phyloP scores from a whole-genome alignment of 2,888 invertebrate genomes.

The Drosophila prostipennis region DNA sequence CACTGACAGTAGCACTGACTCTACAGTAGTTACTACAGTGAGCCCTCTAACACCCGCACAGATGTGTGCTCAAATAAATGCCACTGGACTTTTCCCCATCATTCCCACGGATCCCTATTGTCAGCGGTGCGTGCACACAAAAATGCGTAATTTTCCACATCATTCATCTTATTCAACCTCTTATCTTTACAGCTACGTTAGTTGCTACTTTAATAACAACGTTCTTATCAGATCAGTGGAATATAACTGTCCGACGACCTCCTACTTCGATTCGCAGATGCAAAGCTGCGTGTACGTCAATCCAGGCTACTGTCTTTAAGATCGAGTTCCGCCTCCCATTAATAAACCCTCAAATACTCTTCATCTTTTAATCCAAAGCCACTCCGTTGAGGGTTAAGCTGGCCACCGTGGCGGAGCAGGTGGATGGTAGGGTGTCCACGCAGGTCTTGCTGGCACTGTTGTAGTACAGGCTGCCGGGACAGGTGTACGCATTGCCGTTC shows the following conservation, averaged over 20 bases:
- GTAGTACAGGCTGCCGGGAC: constrained; percentile 71
- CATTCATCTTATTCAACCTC: not conserved
- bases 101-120: constrained; percentile 74
- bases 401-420: constrained; percentile 49
- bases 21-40: not conserved
- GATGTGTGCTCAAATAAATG: constrained; percentile 56
- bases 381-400: constrained; percentile 55
- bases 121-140: constrained; percentile 60
- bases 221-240: constrained; percentile 58
- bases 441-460: constrained; percentile 57
- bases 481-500: constrained; percentile 67
- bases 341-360: constrained; percentile 31
- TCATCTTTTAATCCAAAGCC: constrained; percentile 14
- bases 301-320: constrained; percentile 64
- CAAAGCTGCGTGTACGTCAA: constrained; percentile 63
- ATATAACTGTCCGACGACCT: constrained; percentile 54
- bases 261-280: constrained; percentile 62
- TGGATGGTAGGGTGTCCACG: constrained; percentile 50
- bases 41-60: constrained; percentile 55
- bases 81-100: constrained; percentile 71
- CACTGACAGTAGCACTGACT: constrained; percentile 1
- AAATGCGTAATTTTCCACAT: not conserved
- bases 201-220: constrained; percentile 62
- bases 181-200: constrained; percentile 72
- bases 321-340: not conserved